Base-by-base conservation (phyloP, 1,140 invertebrate species). In the Drosophila triauraria region DNA sequence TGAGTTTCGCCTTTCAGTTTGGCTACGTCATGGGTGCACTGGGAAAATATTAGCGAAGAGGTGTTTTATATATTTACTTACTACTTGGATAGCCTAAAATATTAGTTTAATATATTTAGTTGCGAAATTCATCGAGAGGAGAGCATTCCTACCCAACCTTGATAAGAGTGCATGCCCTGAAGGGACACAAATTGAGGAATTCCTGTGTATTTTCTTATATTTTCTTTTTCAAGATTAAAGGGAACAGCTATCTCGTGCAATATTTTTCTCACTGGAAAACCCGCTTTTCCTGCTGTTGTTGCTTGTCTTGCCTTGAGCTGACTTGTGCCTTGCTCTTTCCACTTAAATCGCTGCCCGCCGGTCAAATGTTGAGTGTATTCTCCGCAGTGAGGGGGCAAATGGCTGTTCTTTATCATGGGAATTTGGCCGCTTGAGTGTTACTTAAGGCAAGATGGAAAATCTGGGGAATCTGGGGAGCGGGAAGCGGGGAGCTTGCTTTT, bases 341-440 rank as follows among this genome's bases (percentile, higher is more conserved):
- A 82, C 74, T 78, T 82, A 77, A 68, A 80, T 57, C 59, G 48
- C 75, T 71, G 83, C 75, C 82, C 67, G 70, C 62, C 72, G 82
- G 82, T 86, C 75, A 79, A 70, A 60, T 75, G 53, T 60, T 40
- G 53, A 53, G 72, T 54, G 51, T 48, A 67, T 76, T 59, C 40
- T 56, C 53, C 53, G 40, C 15, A 43, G 50, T 27, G 15, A 0
- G 12, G 40, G 40, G 53, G 53, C 25, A 27, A 44, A 48, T 43
- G 57, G 38, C 56, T 27, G 50, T 44, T 77, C 64, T 80, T 84
- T 71, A 84, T 83, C 81, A 84, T 83, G 81, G 80, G 80, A 82
- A 82, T 82, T 74, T 51, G 75, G 44, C 46, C 70, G 71, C 79
- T 69, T 71, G 63, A 80, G 70, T 75, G 78, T 75, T 64, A 60